A percentile compares a stretch with the other conserved stretches of the same genome.
These are phyloP conservation scores for Sebastes nivosus DNA, from an alignment of 2,797 vertebrate species.

Conservation along the genomic window DNA sequence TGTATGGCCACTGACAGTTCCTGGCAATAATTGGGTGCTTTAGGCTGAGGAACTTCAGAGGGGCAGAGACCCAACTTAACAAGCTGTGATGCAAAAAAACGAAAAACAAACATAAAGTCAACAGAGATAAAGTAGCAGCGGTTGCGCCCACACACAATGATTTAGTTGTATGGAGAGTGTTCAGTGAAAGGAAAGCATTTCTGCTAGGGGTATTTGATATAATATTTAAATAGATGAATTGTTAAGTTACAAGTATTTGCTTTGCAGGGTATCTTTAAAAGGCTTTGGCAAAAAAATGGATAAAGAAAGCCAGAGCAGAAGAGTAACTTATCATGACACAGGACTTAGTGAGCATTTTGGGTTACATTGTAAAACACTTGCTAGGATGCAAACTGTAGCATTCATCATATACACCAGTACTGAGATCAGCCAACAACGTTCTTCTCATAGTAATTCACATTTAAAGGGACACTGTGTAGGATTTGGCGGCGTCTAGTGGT, in stretches of 20 bases:
- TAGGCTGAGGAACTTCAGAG: constrained; percentile 38
- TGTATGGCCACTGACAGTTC: constrained; percentile 22
- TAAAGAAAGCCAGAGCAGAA: not conserved
- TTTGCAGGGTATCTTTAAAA: not conserved
- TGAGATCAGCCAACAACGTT: not conserved
- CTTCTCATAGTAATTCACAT: not conserved
- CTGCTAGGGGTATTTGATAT: not conserved
- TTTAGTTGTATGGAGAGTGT: not conserved
- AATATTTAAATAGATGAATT: not conserved
- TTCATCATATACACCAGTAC: not conserved
- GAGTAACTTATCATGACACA: not conserved
- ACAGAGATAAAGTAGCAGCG: not conserved
- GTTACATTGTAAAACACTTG: not conserved
- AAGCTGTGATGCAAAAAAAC: constrained; percentile 2
- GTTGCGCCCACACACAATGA: constrained; percentile 17
- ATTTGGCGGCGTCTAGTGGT: no score
- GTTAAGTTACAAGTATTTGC: not conserved
- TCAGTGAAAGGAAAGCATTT: not conserved
- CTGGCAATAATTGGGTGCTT: constrained; percentile 56
- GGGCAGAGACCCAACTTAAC: constrained; percentile 11
- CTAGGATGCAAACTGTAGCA: not conserved
- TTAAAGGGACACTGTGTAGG: no score
- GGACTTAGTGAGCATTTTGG: not conserved
- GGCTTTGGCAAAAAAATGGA: not conserved
- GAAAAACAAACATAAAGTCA: not conserved